These are phyloP conservation scores for Heterotilapia buettikoferi DNA, from an alignment of 2,113 vertebrate species.

Conservation along the genomic window DNA sequence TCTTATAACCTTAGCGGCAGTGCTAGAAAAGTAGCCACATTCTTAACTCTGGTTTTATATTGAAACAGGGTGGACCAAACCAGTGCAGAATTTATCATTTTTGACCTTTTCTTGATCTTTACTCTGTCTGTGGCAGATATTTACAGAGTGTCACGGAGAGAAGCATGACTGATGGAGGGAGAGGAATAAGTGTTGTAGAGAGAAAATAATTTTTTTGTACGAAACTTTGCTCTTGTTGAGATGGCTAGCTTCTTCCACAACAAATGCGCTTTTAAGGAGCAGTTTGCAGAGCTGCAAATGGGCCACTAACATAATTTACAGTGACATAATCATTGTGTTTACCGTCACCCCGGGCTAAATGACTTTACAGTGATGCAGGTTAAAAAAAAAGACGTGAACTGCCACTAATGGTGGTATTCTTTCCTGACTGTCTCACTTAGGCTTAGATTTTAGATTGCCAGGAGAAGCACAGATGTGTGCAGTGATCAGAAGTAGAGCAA, in stretches of 20 bases:
- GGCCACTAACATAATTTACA: constrained; percentile 15
- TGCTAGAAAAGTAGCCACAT: neutral
- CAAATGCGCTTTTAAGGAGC: constrained; percentile 4
- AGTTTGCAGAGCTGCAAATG: constrained; percentile 5
- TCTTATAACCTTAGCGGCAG: neutral
- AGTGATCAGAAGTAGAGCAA: constrained; percentile 47
- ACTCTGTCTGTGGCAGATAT: constrained; percentile 33
- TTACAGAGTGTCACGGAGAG: constrained; percentile 21
- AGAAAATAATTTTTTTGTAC: neutral
- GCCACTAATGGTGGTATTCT: constrained; percentile 5
- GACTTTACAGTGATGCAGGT: neutral
- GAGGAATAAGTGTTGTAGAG: neutral
- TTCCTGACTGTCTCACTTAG: constrained; percentile 11
- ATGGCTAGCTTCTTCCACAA: neutral
- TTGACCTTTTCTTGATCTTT: constrained; percentile 64
- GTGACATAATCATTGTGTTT: constrained; percentile 11
- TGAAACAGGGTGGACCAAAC: neutral
- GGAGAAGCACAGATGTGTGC: constrained; percentile 39
- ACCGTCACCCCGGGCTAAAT: neutral
- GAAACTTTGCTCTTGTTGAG: neutral
- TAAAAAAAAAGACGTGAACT: neutral
- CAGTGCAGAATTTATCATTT: constrained; percentile 19
- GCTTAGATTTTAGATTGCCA: neutral
- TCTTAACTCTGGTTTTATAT: neutral
- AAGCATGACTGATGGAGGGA: constrained; percentile 7